Evolutionary conservation across 92 coral and sea anemone genomes (phyloP).

Genomic region (Diadumene lineata): DNA sequence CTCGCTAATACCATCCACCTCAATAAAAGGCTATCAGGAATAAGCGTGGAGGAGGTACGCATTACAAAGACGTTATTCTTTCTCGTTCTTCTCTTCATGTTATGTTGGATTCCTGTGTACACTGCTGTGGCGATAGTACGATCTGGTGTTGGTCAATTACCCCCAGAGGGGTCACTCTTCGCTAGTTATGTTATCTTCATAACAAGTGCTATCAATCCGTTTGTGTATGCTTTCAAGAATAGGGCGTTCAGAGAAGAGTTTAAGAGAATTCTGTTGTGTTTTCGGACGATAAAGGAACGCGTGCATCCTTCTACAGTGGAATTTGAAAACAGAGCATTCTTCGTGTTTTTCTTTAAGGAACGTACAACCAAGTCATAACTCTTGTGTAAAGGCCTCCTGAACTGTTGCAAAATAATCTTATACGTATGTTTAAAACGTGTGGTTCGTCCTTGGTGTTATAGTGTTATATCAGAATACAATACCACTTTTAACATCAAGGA

Average conservation of each 20-base stretch:
- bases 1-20: conserved; percentile 2
- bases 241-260: conserved; percentile 33
- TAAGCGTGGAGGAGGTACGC: conserved; percentile 38
- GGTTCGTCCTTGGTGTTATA: too few species aligned
- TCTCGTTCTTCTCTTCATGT: conserved; percentile 16
- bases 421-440: too few species aligned
- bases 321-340: neutral
- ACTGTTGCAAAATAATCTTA: too few species aligned
- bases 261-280: conserved; percentile 12
- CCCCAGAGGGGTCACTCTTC: conserved; percentile 23
- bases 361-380: neutral
- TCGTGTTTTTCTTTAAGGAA: neutral
- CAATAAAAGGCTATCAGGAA: conserved; percentile 1
- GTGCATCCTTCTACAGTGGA: neutral
- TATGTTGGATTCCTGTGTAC: conserved; percentile 45
- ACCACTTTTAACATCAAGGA: too few species aligned
- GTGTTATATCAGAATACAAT: too few species aligned
- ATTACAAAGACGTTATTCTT: conserved; percentile 29
- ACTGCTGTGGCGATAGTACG: conserved; percentile 31
- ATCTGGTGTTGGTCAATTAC: conserved; percentile 12
- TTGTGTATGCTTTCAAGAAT: conserved; percentile 36
- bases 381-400: too few species aligned
- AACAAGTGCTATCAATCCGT: conserved; percentile 41
- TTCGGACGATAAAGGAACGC: neutral
- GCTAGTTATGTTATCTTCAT: conserved; percentile 25